phyloP scores from a whole-genome alignment of 2,888 invertebrate species.

The Mimumesa dahlbomi region DNA sequence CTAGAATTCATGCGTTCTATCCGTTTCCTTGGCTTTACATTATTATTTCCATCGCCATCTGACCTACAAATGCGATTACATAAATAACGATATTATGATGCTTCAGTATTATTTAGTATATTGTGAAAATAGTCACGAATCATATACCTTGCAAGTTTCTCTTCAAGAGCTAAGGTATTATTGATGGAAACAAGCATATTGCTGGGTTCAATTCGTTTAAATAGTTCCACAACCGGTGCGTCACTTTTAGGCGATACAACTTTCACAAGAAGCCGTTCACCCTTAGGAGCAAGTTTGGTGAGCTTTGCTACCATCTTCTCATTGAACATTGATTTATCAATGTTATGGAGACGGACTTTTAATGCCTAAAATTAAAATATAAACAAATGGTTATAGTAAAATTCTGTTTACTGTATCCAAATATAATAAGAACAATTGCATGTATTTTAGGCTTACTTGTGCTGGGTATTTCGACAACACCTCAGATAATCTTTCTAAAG shows the following conservation, averaged over 20 bases:
- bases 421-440: no score
- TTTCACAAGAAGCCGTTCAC: slow-evolving; percentile 83
- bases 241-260: slow-evolving; percentile 57
- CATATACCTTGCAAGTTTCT: slow-evolving; percentile 81
- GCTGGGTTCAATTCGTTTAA: slow-evolving; percentile 85
- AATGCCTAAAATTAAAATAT: slow-evolving; percentile 64
- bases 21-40: slow-evolving; percentile 63
- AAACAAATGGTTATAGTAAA: neutral
- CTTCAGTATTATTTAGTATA: no score
- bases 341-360: slow-evolving; percentile 83
- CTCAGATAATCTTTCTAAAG: slow-evolving; percentile 80
- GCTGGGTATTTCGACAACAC: slow-evolving; percentile 78
- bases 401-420: no score
- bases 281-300: slow-evolving; percentile 81
- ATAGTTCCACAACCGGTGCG: slow-evolving; percentile 85
- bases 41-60: slow-evolving; percentile 71
- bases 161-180: slow-evolving; percentile 85
- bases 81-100: no score
- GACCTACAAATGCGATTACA: no score
- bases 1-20: slow-evolving; percentile 61
- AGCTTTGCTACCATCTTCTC: slow-evolving; percentile 76
- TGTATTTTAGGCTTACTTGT: slow-evolving; percentile 72
- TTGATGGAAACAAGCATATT: slow-evolving; percentile 87
- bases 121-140: no score
- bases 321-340: slow-evolving; percentile 81